Conservation (phyloP, 2,888 invertebrate genomes). For the Archaeoteleia sp. region DNA sequence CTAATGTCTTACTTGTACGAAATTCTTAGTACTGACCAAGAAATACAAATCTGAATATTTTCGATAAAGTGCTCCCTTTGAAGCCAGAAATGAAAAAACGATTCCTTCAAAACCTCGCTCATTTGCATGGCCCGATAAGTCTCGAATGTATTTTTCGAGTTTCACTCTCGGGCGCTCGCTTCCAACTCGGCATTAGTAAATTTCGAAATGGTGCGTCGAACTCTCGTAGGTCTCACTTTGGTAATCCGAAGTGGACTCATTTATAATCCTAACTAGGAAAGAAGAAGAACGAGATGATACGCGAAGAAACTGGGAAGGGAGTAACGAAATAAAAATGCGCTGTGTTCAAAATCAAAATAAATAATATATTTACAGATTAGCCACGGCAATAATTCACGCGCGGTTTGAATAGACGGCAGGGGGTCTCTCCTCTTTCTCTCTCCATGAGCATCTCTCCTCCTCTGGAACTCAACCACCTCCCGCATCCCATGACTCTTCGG, state of each 20-base stretch:
- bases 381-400: slow-evolving; percentile 70
- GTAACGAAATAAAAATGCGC: slow-evolving; percentile 61
- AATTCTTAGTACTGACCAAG: no score
- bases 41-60: no score
- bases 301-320: slow-evolving; percentile 21
- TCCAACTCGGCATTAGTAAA: no score
- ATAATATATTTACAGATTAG: slow-evolving; percentile 74
- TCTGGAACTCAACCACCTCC: slow-evolving; percentile 39
- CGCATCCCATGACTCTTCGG: slow-evolving; percentile 53
- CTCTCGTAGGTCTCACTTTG: slow-evolving; percentile 31
- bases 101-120: slow-evolving; percentile 25
- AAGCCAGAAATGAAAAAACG: slow-evolving; percentile 26
- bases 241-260: slow-evolving; percentile 46
- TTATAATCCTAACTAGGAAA: slow-evolving; percentile 51
- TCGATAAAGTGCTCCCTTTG: no score
- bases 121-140: slow-evolving; percentile 39
- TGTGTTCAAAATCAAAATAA: slow-evolving; percentile 73
- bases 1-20: no score
- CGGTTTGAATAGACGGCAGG: slow-evolving; percentile 73
- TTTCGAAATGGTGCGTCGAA: slow-evolving; percentile 29
- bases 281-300: slow-evolving; percentile 16
- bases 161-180: slow-evolving; percentile 15
- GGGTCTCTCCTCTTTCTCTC: slow-evolving; percentile 61
- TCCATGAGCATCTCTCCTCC: slow-evolving; percentile 31
- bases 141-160: no score